Percentiles rank a stretch among this genome's conserved stretches.
Evolutionary conservation across 2,888 invertebrate species (phyloP).

Genomic region (Macrophya annulata): DNA sequence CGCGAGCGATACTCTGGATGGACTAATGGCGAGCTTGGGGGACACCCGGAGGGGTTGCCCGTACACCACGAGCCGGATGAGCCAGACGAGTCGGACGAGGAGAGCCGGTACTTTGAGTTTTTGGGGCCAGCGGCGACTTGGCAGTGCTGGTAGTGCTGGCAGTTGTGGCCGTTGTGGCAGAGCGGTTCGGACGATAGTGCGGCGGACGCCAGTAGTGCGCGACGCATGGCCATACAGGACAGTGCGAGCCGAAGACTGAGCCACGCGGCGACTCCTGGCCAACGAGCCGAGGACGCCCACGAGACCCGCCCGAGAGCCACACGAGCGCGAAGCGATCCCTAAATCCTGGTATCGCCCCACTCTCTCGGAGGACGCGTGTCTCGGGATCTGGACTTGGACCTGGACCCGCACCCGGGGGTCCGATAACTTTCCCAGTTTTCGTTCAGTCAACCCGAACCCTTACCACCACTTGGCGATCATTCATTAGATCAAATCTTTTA

Average conservation of each 20-base stretch:
- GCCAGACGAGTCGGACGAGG: constrained; percentile 43
- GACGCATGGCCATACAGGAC: constrained; percentile 73
- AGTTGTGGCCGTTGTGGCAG: constrained; percentile 31
- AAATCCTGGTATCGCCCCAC: constrained; percentile 71
- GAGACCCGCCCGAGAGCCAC: constrained; percentile 58
- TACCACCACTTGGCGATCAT: neutral
- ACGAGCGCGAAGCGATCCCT: constrained; percentile 65
- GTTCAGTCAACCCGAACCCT: neutral
- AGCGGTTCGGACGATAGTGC: constrained; percentile 43
- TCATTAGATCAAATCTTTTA: neutral
- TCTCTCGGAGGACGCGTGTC: constrained; percentile 58
- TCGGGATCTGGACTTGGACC: constrained; percentile 13
- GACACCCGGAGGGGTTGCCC: constrained; percentile 51
- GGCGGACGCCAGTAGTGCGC: constrained; percentile 60
- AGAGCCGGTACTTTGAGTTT: constrained; percentile 45
- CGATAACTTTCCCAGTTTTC: constrained; percentile 33
- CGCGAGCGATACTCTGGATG: constrained; percentile 38
- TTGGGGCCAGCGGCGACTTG: constrained; percentile 39
- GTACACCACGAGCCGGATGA: constrained; percentile 38
- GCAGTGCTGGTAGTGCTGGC: constrained; percentile 4
- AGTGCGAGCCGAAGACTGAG: constrained; percentile 69
- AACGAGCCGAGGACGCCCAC: constrained; percentile 51
- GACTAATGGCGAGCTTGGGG: constrained; percentile 46
- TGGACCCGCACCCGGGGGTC: neutral
- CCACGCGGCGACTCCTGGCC: constrained; percentile 60